Evolutionary conservation across 2,797 vertebrate genomes (phyloP), one percentile per base, ranked within the genome.

Genomic region (Cheracebus regulus): DNA sequence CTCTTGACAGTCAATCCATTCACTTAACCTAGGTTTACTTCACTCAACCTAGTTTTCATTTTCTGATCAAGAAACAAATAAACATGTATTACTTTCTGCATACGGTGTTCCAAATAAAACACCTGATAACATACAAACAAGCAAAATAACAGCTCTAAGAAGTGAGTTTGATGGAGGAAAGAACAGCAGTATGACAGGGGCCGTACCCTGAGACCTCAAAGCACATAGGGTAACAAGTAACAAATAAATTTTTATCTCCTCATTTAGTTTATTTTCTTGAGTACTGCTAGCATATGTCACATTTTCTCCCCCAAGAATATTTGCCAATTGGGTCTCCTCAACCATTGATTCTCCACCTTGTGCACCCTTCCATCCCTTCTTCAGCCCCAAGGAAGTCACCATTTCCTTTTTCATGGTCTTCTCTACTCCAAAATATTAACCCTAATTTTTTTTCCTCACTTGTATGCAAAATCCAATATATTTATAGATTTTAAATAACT

Each of bases 51-150:
- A 76, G 39, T 20, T 88, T 97, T 78, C 33, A 9, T 48, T 95
- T 88, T 57, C 44, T 88, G n/a, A 96, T 64, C 87, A 87, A 90
- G 76, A 97, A 93, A 48, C 41, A 75, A 73, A 61, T 92, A 57
- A 86, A 33, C 11, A 20, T 46, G 4, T 61, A 84, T 91, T 26
- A 78, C 26, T 41, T 72, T 79, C 78, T 75, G 57, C 10, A 24
- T 82, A 41, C 33, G 61, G 1, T 41, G 7, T 41, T 93, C 78
- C 87, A 52, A 92, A 36, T 95, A 73, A 83, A 81, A 83, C 9
- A 73, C 50, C 14, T 81, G 84, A 10, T 81, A 75, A 80, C 58
- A 61, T 75, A 57, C 76, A 95, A 97, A 73, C 39, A 94, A 81
- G 39, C 85, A 89, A 39, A 81, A 41, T 83, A 70, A 70, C 44